Evolutionary conservation across 2,888 invertebrate genomes (phyloP).

Genomic region (Pterostichus niger): DNA sequence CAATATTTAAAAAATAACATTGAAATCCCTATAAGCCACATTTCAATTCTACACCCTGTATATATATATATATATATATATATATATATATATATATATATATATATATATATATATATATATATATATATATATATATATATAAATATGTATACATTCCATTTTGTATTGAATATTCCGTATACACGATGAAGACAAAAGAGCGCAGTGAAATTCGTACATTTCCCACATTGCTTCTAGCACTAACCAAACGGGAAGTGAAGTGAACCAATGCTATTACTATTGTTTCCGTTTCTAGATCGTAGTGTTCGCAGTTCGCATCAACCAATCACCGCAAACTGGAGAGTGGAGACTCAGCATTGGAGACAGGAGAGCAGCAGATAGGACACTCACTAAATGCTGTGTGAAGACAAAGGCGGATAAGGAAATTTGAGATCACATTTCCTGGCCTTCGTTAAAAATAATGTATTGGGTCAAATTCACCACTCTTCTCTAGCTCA

Average conservation of each 20-base stretch:
- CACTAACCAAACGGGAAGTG: slow-evolving; percentile 5
- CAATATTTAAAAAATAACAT: no score
- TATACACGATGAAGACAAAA: background rate
- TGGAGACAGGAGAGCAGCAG: slow-evolving; percentile 2
- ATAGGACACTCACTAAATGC: slow-evolving; percentile 24
- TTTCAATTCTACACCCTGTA: no score
- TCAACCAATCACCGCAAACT: slow-evolving; percentile 33
- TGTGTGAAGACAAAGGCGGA: background rate
- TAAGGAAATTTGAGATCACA: background rate
- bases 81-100: no score
- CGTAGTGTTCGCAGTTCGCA: slow-evolving; percentile 8
- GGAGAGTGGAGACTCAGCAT: slow-evolving; percentile 2
- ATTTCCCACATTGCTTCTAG: slow-evolving; percentile 16
- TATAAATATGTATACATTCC: no score
- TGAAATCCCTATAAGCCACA: no score
- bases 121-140: no score
- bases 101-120: no score
- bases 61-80: no score
- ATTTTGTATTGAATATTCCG: background rate
- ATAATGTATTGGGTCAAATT: background rate
- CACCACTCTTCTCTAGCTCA: background rate
- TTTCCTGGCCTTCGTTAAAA: background rate
- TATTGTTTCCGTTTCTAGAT: slow-evolving; percentile 39
- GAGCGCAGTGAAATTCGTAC: slow-evolving; percentile 20
- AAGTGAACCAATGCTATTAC: slow-evolving; percentile 26